phyloP scores from a whole-genome alignment of 2,888 invertebrate genomes.

The Cremastinae sp. region DNA sequence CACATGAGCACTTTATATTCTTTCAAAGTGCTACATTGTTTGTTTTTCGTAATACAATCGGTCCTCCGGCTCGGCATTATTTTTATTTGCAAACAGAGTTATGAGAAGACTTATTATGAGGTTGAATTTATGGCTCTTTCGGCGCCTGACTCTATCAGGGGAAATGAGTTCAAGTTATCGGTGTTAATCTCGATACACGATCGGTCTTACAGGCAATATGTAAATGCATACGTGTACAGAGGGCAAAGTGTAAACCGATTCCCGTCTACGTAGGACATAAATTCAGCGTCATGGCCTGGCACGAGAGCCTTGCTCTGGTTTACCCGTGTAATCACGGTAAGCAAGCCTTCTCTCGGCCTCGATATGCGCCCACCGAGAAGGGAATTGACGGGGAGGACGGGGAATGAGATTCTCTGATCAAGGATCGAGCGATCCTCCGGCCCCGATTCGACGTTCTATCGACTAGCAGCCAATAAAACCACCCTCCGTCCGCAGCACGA shows the following conservation, averaged over 20 bases:
- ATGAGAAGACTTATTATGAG: not conserved
- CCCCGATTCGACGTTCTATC: constrained; percentile 39
- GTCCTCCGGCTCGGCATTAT: too few relatives aligned
- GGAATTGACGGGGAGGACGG: constrained; percentile 28
- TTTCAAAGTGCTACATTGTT: too few relatives aligned
- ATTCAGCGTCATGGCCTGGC: constrained; percentile 42
- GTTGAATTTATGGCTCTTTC: too few relatives aligned
- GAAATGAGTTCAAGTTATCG: not conserved
- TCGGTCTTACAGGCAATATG: not conserved
- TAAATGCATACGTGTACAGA: not conserved
- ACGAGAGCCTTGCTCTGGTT: constrained; percentile 36
- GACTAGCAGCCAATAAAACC: constrained; percentile 34
- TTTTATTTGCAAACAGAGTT: not conserved
- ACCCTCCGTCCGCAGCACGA: constrained; percentile 36
- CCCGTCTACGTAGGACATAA: constrained; percentile 51
- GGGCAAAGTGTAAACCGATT: constrained; percentile 11
- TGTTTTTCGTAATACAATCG: too few relatives aligned
- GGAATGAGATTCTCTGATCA: constrained; percentile 59
- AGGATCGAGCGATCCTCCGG: constrained; percentile 48
- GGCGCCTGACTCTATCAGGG: not conserved
- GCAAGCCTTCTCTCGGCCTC: constrained; percentile 46
- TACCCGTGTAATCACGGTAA: constrained; percentile 59
- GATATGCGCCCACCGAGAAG: constrained; percentile 13
- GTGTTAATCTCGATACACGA: constrained; percentile 17
- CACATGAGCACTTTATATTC: too few relatives aligned